Percentiles rank a stretch among this genome's conserved stretches.
These are phyloP conservation scores for Mesocricetus auratus DNA, from an alignment of 2,113 vertebrate species.

Conservation along the genomic window DNA sequence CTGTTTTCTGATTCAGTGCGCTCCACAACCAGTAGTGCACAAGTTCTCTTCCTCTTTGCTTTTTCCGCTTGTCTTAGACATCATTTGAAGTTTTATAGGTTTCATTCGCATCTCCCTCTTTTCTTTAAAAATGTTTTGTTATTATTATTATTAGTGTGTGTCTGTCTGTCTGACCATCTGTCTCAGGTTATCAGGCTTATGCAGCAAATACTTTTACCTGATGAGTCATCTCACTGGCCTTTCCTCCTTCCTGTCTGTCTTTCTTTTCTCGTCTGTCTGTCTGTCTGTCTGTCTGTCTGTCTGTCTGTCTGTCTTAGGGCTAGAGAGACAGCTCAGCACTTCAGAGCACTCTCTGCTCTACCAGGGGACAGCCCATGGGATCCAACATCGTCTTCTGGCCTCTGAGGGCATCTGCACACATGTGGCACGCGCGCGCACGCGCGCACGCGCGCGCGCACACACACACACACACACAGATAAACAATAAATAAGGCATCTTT, in stretches of 20 bases:
- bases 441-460: too few species aligned
- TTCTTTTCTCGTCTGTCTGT: background rate
- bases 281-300: background rate
- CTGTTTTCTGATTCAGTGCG: background rate
- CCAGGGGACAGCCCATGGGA: background rate
- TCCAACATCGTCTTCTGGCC: background rate
- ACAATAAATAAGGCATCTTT: background rate
- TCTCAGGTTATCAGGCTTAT: background rate
- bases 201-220: background rate
- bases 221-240: background rate
- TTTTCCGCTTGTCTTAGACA: background rate
- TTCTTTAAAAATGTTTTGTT: background rate
- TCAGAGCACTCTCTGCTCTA: background rate
- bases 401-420: background rate
- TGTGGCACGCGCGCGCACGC: too few species aligned
- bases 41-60: background rate
- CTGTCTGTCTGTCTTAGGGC: background rate
- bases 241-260: background rate
- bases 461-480: background rate
- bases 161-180: background rate
- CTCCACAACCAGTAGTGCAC: fast-evolving
- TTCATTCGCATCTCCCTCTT: background rate
- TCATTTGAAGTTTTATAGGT: background rate
- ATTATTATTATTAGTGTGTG: background rate
- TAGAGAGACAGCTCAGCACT: background rate